Evolutionary conservation across 2,797 vertebrate species (phyloP).

Genomic region (Lepus oiostolus): DNA sequence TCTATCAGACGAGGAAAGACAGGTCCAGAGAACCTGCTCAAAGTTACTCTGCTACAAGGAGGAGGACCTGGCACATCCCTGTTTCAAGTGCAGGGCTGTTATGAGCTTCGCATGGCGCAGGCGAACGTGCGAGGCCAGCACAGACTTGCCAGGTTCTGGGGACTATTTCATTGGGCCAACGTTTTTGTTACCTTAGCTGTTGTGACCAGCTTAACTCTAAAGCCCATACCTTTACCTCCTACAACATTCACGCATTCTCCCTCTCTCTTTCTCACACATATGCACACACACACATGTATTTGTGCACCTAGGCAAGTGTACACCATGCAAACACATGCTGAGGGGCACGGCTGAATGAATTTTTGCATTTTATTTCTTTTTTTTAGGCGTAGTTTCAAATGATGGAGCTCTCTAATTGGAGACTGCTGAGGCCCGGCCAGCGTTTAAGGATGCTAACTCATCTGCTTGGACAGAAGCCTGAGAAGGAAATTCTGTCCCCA

Average conservation of each 20-base stretch:
- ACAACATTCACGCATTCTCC: background rate
- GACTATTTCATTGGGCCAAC: background rate
- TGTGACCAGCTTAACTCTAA: background rate
- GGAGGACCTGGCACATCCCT: background rate
- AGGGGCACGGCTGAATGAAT: background rate
- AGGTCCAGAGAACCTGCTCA: background rate
- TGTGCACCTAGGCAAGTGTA: too few species aligned
- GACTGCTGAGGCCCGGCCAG: background rate
- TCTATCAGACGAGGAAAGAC: conserved; percentile 14
- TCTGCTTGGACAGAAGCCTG: conserved; percentile 48
- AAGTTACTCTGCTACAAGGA: background rate
- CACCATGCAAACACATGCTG: background rate
- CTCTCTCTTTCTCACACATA: too few species aligned
- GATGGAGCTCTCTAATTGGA: conserved; percentile 5
- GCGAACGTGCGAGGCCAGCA: background rate
- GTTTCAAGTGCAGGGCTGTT: background rate
- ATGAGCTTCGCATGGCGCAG: background rate
- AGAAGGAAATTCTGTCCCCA: conserved; percentile 12
- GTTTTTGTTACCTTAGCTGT: background rate
- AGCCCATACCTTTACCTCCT: background rate
- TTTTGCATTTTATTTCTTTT: conserved; percentile 30
- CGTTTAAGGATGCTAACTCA: conserved; percentile 38
- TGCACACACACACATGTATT: background rate
- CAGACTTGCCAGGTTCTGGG: background rate
- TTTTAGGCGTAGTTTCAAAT: conserved; percentile 58